Evolutionary conservation across 2,113 vertebrate species (phyloP), one percentile per base, ranked within the genome.

Genomic region (Oenanthe melanoleuca): DNA sequence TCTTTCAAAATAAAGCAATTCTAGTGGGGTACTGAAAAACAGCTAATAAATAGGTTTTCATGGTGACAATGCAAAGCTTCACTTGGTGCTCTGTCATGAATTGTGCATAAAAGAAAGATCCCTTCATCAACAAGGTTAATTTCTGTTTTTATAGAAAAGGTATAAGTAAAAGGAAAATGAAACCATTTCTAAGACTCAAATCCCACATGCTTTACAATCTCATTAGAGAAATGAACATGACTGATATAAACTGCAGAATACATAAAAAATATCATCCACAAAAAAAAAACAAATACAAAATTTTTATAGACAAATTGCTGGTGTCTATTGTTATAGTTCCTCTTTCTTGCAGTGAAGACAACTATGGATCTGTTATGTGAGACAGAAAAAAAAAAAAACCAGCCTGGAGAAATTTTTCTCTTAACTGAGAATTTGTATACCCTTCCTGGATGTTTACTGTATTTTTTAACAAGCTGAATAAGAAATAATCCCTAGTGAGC

Each of bases 381-480:
- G 12, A 55, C 28, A 37, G 34, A 22, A 44, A 45, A 70, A 55
- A 44, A 66, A 23, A 16, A 1, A 49, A 61, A 81, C 11, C 12
- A 92, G 29, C 40, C 57, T 52, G 5, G 11, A 31, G 53, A 81
- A 84, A 65, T 64, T 93, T 81, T 79, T 89, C 37, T 81, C 57
- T 67, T 78, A 74, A 81, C 23, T 81, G 61, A 72, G 81, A 56
- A 72, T 85, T 81, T 94, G 31, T 67, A 37, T 84, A 67, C 12
- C 8, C 31, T 91, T 92, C 83, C 65, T 74, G 70, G 73, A 78
- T 33, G 44, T 67, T 87, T 73, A 74, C 11, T 42, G 28, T 55
- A 47, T 38, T 70, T 92, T 92, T 93, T 82, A 91, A 87, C 65
- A 85, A 72, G 53, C 24, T 33, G 40, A 93, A 74, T 74, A 94